A percentile compares a stretch with the other conserved stretches of the same genome.
These are phyloP conservation scores for Yponomeuta malinellus DNA, from an alignment of 2,888 invertebrate species.

Conservation along the genomic window DNA sequence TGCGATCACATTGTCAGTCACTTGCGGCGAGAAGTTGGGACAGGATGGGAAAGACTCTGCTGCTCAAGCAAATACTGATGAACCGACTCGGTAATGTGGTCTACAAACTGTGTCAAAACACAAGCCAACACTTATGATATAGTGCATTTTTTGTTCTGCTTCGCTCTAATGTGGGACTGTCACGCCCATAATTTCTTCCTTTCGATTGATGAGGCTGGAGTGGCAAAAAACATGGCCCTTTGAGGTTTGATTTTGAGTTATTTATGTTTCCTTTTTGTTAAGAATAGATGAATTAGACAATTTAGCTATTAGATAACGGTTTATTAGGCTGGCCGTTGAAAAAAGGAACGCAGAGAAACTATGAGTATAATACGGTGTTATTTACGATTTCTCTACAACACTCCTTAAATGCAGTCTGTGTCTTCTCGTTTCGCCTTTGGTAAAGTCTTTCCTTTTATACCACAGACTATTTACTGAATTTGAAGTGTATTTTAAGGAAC, in stretches of 20 bases:
- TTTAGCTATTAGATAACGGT: not conserved
- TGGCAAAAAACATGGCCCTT: conserved; percentile 10
- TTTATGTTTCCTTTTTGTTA: not conserved
- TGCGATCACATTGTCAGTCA: too few relatives aligned
- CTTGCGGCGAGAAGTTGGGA: too few relatives aligned
- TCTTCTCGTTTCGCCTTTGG: too few relatives aligned
- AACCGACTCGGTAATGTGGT: not conserved
- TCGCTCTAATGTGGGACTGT: conserved; percentile 21
- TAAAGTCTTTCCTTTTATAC: too few relatives aligned
- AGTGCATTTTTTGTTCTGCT: conserved; percentile 13
- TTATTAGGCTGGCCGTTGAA: not conserved
- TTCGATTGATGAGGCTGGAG: conserved; percentile 15
- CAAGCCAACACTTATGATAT: conserved; percentile 8
- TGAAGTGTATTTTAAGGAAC: too few relatives aligned
- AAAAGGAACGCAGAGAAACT: too few relatives aligned
- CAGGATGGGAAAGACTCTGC: too few relatives aligned
- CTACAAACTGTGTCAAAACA: conserved; percentile 14
- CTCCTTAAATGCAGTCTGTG: too few relatives aligned
- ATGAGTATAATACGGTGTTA: too few relatives aligned
- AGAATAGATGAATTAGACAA: not conserved
- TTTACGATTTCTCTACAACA: too few relatives aligned
- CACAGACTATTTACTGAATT: too few relatives aligned
- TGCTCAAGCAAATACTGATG: too few relatives aligned
- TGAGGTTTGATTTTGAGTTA: conserved; percentile 3
- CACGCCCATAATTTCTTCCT: conserved; percentile 19